Evolutionary conservation across 2,888 invertebrate species (phyloP).

Genomic region (Drosophila anomalipes): DNA sequence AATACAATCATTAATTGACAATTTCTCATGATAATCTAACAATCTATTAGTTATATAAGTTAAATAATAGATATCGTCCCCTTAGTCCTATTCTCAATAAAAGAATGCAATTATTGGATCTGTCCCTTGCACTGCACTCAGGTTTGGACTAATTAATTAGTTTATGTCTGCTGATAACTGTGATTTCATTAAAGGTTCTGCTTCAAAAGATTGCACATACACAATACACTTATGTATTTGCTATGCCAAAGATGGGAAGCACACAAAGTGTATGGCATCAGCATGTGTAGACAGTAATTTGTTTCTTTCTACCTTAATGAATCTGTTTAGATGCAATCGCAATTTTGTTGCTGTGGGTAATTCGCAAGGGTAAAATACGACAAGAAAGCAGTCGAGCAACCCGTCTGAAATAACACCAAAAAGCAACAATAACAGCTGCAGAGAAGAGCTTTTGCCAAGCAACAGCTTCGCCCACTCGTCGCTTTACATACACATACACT

Average conservation of each 20-base stretch:
- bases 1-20: not conserved
- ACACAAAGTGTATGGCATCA: conserved; percentile 16
- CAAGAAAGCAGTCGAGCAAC: not conserved
- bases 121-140: not conserved
- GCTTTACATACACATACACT: not conserved
- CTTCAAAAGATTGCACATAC: conserved; percentile 3
- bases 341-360: conserved; percentile 27
- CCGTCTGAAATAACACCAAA: conserved; percentile 6
- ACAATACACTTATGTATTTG: not conserved
- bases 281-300: conserved; percentile 9
- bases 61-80: not conserved
- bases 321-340: conserved; percentile 43
- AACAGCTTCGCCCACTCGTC: conserved; percentile 52
- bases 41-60: too few relatives aligned
- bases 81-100: not conserved
- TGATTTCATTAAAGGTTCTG: conserved; percentile 2
- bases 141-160: conserved; percentile 27
- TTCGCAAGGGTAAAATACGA: conserved; percentile 4
- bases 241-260: conserved; percentile 16
- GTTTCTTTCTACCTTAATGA: conserved; percentile 20
- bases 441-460: conserved; percentile 49
- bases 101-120: not conserved
- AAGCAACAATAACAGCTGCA: conserved; percentile 23
- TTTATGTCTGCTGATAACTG: conserved; percentile 5
- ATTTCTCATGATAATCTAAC: not conserved